Conservation (phyloP, 1,140 invertebrate genomes). For the Brachystomella parvula region DNA sequence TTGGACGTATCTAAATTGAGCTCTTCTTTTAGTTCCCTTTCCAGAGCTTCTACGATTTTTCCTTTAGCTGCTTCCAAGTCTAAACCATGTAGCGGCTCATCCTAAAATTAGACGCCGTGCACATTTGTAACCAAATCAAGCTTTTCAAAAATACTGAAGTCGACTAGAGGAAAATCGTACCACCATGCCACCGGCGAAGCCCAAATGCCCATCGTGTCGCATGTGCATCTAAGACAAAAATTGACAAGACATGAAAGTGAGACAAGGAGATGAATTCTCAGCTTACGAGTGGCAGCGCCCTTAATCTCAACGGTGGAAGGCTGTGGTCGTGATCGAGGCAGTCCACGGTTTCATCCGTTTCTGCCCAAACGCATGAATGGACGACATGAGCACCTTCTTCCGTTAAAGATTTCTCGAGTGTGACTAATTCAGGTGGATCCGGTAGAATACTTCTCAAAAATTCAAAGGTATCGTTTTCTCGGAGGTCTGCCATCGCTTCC, state of each 20-base stretch:
- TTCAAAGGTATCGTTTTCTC: too few relatives aligned
- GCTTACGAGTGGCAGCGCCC: too few relatives aligned
- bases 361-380: neutral
- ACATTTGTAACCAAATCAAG: too few relatives aligned
- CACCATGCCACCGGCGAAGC: constrained; percentile 52
- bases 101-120: too few relatives aligned
- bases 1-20: constrained; percentile 44
- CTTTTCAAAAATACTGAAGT: too few relatives aligned
- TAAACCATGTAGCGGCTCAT: constrained; percentile 45
- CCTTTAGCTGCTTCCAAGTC: constrained; percentile 27
- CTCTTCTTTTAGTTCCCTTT: constrained; percentile 51
- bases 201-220: constrained; percentile 52
- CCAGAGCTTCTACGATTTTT: constrained; percentile 42
- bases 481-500: too few relatives aligned
- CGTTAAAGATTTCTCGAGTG: neutral
- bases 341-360: too few relatives aligned
- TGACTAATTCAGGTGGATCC: neutral
- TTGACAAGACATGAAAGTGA: neutral
- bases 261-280: too few relatives aligned
- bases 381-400: neutral
- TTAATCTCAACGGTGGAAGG: too few relatives aligned
- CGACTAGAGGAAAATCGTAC: too few relatives aligned
- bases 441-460: too few relatives aligned
- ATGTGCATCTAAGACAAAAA: constrained; percentile 55
- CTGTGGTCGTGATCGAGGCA: too few relatives aligned